phyloP scores from a whole-genome alignment of 2,888 invertebrate genomes.

The Galeopsomyia nigrocyanea region DNA sequence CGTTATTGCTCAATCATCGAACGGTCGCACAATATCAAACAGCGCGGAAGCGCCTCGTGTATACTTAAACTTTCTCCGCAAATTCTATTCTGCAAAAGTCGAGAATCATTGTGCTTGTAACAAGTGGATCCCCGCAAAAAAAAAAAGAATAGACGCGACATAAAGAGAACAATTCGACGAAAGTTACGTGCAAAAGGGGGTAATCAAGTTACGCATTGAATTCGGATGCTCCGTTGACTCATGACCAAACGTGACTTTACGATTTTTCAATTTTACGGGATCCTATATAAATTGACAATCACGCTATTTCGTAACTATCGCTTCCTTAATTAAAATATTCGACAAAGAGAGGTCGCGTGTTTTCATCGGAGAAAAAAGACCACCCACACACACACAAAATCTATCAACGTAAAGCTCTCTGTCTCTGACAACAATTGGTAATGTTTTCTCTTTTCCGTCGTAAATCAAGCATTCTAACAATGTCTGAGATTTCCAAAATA shows the following conservation, averaged over 20 bases:
- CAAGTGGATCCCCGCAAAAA: slow-evolving; percentile 5
- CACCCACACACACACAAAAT: too few relatives aligned
- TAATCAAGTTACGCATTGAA: slow-evolving; percentile 31
- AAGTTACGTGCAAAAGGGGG: slow-evolving; percentile 5
- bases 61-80: slow-evolving; percentile 23
- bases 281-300: neutral
- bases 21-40: neutral
- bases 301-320: neutral
- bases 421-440: too few relatives aligned
- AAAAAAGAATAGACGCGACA: too few relatives aligned
- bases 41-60: slow-evolving; percentile 8
- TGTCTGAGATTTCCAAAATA: too few relatives aligned
- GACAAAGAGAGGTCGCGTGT: too few relatives aligned
- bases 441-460: too few relatives aligned
- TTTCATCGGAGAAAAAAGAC: too few relatives aligned
- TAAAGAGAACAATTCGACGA: neutral
- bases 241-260: too few relatives aligned
- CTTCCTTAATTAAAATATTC: too few relatives aligned
- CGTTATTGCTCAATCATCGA: too few relatives aligned
- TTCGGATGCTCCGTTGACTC: neutral
- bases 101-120: slow-evolving; percentile 15
- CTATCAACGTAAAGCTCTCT: too few relatives aligned
- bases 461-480: too few relatives aligned
- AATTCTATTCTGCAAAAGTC: neutral
- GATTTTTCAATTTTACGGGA: neutral